Percentiles rank a stretch among this genome's conserved stretches.
Conservation (phyloP, 2,113 vertebrate species). For the Petrocephalus zakoni region DNA sequence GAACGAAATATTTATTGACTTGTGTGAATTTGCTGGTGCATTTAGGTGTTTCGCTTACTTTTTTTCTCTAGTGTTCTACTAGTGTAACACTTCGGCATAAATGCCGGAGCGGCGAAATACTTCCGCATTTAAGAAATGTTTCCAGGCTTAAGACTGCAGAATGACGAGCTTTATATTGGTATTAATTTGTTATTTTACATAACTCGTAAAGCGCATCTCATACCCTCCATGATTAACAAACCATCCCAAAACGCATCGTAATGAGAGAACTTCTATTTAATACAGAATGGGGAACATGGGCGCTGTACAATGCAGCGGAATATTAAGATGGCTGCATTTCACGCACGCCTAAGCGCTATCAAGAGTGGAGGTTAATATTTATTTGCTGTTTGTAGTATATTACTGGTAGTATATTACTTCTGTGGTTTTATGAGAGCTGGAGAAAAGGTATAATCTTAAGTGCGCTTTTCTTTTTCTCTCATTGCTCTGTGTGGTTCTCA, state of each 20-base stretch:
- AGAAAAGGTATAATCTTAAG: not conserved
- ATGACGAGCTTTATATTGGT: not conserved
- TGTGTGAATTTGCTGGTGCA: not conserved
- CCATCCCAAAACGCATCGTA: not conserved
- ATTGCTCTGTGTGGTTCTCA: slow-evolving; percentile 29
- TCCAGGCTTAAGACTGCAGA: not conserved
- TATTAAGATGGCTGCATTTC: not conserved
- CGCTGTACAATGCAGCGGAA: not conserved
- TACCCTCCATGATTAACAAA: not conserved
- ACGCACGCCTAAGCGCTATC: not conserved
- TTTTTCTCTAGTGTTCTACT: not conserved
- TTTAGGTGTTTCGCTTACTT: not conserved
- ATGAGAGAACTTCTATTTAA: not conserved
- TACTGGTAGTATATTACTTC: no score
- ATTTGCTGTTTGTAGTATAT: no score
- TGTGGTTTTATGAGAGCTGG: not conserved
- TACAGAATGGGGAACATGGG: not conserved
- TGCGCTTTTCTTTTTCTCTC: not conserved
- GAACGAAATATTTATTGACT: not conserved
- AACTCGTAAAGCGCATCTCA: not conserved
- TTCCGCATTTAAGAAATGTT: not conserved
- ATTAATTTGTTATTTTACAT: not conserved
- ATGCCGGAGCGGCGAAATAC: not conserved
- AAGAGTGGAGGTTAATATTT: no score
- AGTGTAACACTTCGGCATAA: not conserved